Evolutionary conservation across 2,888 invertebrate species (phyloP).

Genomic region (Dysmachus trigonus): DNA sequence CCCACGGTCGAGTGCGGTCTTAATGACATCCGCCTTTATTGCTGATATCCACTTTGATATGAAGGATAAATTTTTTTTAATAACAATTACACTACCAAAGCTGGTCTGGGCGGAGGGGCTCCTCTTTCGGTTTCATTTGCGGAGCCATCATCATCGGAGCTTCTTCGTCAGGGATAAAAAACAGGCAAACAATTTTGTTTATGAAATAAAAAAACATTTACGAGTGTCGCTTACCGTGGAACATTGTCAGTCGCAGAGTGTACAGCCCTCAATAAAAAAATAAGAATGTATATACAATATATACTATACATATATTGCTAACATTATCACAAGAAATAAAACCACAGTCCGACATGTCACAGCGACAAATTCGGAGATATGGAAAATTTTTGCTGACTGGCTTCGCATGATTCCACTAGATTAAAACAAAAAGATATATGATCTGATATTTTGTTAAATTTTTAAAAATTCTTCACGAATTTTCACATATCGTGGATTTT

Average conservation of each 20-base stretch:
- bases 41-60: constrained; percentile 31
- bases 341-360: not conserved
- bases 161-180: not conserved
- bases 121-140: not conserved
- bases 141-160: not conserved
- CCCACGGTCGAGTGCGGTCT: constrained; percentile 8
- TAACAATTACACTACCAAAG: constrained; percentile 18
- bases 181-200: not conserved
- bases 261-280: not conserved
- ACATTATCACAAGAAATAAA: not conserved
- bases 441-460: not conserved
- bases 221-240: not conserved
- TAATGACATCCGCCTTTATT: constrained; percentile 37
- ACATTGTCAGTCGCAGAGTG: not conserved
- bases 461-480: not conserved
- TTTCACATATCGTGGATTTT: not conserved
- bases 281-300: too few species aligned
- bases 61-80: constrained; percentile 27
- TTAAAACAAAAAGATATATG: too few species aligned
- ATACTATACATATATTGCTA: not conserved
- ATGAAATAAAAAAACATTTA: not conserved
- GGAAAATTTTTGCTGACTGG: not conserved
- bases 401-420: too few species aligned
- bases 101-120: not conserved
- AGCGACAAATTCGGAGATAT: not conserved